Percentiles rank a stretch among this genome's conserved stretches.
Evolutionary conservation across 2,888 invertebrate genomes (phyloP).

Genomic region (Dicyrtoma fusca): DNA sequence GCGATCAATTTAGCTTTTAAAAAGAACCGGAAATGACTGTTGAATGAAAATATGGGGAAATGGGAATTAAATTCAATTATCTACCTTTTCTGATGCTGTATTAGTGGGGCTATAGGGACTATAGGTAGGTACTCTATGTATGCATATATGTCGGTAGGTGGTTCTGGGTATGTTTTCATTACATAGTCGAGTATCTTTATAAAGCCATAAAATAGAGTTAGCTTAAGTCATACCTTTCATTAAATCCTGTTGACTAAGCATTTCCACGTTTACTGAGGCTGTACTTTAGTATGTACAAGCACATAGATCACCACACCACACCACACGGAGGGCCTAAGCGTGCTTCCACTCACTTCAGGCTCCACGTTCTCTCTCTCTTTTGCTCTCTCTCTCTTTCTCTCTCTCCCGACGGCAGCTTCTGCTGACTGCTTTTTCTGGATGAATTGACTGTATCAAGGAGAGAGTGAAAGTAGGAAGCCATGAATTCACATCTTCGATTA

Average conservation of each 20-base stretch:
- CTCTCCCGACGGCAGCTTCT: background rate
- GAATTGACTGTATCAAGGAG: slow-evolving; percentile 32
- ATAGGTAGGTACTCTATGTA: background rate
- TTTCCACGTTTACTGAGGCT: too few species aligned
- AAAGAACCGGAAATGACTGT: background rate
- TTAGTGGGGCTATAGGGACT: too few species aligned
- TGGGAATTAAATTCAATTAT: slow-evolving; percentile 30
- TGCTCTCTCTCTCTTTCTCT: background rate
- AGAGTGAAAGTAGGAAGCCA: slow-evolving; percentile 48
- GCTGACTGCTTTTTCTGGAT: slow-evolving; percentile 7
- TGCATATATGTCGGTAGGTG: background rate
- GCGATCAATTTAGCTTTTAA: too few species aligned
- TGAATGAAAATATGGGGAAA: slow-evolving; percentile 8
- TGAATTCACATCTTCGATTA: slow-evolving; percentile 56
- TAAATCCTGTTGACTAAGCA: slow-evolving; percentile 27
- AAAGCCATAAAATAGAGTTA: too few species aligned
- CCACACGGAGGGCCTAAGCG: too few species aligned
- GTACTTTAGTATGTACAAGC: background rate
- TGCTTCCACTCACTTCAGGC: background rate
- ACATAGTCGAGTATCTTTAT: background rate
- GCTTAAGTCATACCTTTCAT: slow-evolving; percentile 26
- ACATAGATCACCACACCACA: too few species aligned
- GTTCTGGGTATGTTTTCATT: background rate
- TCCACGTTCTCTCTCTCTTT: background rate
- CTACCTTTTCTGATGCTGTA: background rate